A percentile compares a stretch with the other conserved stretches of the same genome.
Evolutionary conservation across 2,888 invertebrate genomes (phyloP).

Genomic region (Spilosoma lubricipeda): DNA sequence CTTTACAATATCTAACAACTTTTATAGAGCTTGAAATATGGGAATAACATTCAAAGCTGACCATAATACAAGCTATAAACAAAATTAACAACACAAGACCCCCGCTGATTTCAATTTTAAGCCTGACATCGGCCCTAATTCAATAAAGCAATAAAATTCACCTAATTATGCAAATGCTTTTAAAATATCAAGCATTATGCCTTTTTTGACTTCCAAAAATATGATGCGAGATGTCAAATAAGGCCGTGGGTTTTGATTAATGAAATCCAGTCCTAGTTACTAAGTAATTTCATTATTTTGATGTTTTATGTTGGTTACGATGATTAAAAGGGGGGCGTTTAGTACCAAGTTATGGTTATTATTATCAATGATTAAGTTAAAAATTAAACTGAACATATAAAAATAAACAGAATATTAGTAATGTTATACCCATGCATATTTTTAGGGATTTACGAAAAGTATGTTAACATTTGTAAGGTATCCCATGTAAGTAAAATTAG

Average conservation of each 20-base stretch:
- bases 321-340: constrained; percentile 64
- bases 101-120: constrained; percentile 86
- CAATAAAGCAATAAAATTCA: constrained; percentile 87
- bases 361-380: no score
- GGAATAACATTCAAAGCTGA: constrained; percentile 81
- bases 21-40: constrained; percentile 81
- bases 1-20: constrained; percentile 76
- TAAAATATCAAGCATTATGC: constrained; percentile 80
- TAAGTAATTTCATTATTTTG: constrained; percentile 73
- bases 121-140: constrained; percentile 85
- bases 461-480: neutral
- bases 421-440: neutral
- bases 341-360: constrained; percentile 23
- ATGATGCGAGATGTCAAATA: constrained; percentile 76
- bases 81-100: constrained; percentile 85
- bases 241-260: constrained; percentile 76
- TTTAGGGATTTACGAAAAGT: neutral
- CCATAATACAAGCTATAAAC: constrained; percentile 85
- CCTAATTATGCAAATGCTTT: constrained; percentile 86
- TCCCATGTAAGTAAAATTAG: no score
- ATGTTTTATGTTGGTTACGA: constrained; percentile 70
- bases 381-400: neutral
- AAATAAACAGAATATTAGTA: neutral
- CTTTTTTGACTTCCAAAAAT: constrained; percentile 76
- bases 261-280: constrained; percentile 61